These are phyloP conservation scores for Neria commutata DNA, from an alignment of 2,888 invertebrate genomes.

Conservation along the genomic window DNA sequence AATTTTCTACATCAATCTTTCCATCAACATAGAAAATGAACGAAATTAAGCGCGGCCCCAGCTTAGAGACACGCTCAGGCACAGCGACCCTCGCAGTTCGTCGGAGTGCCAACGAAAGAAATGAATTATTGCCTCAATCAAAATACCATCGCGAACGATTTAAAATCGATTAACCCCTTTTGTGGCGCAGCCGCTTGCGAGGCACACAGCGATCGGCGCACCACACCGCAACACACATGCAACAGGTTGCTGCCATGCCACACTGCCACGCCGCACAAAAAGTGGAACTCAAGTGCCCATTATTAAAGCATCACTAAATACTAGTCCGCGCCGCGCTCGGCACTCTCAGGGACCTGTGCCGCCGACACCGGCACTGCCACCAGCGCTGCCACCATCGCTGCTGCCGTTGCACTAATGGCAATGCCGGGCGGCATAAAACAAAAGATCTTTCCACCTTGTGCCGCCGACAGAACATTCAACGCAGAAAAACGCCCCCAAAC, in stretches of 20 bases:
- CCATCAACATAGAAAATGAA: neutral
- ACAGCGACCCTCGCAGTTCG: too few relatives aligned
- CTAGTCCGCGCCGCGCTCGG: neutral
- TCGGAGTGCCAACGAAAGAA: too few relatives aligned
- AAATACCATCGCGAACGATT: conserved; percentile 59
- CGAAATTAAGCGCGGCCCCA: too few relatives aligned
- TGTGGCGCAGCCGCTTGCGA: conserved; percentile 9
- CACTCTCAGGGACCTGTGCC: neutral
- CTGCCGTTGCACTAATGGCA: conserved; percentile 37
- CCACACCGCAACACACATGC: conserved; percentile 41
- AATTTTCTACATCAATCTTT: neutral
- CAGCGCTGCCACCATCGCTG: neutral
- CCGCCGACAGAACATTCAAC: conserved; percentile 59
- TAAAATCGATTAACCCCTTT: conserved; percentile 61
- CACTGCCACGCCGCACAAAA: neutral
- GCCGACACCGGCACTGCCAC: neutral
- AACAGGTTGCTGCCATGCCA: conserved; percentile 46
- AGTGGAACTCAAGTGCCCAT: conserved; percentile 10
- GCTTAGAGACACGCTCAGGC: too few relatives aligned
- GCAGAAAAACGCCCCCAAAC: conserved; percentile 52
- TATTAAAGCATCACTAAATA: conserved; percentile 26
- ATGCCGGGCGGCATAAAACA: conserved; percentile 46
- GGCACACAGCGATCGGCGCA: neutral
- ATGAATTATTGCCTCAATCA: conserved; percentile 48
- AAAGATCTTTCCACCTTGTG: conserved; percentile 46